A percentile compares a stretch with the other conserved stretches of the same genome.
These are phyloP conservation scores for Alosa sapidissima DNA, from an alignment of 2,797 vertebrate genomes.

Conservation along the genomic window DNA sequence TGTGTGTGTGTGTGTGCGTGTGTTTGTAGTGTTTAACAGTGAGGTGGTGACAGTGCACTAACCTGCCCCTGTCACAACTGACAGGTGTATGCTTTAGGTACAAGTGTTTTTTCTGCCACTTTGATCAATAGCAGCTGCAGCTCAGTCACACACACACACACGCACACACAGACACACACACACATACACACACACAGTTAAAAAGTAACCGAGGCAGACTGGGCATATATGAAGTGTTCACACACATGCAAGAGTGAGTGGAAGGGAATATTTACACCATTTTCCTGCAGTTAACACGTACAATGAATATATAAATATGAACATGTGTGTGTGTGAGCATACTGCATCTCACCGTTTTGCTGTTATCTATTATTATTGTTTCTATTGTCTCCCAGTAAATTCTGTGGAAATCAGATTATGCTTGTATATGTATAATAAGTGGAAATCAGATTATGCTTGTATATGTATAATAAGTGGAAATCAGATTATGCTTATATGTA, in stretches of 20 bases:
- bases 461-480: not conserved
- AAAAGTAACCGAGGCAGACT: not conserved
- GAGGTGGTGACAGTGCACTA: constrained; percentile 29
- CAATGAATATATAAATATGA: too few relatives aligned
- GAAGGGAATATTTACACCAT: not conserved
- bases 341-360: too few relatives aligned
- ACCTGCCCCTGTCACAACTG: constrained; percentile 40
- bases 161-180: constrained; percentile 34
- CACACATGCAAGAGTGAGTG: not conserved
- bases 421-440: too few relatives aligned
- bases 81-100: constrained; percentile 45
- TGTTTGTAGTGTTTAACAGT: constrained; percentile 35
- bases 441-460: too few relatives aligned
- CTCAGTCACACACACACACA: constrained; percentile 35
- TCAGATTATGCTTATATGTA: too few relatives aligned
- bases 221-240: not conserved
- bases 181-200: not conserved
- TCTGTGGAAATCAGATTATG: too few relatives aligned
- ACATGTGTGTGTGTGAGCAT: too few relatives aligned
- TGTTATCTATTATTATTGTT: too few relatives aligned
- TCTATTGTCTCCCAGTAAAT: too few relatives aligned
- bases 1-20: constrained; percentile 24
- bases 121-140: constrained; percentile 35
- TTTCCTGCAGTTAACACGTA: too few relatives aligned
- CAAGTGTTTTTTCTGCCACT: constrained; percentile 26